Conservation (phyloP, 2,888 invertebrate species). For the Drosophila borborema region DNA sequence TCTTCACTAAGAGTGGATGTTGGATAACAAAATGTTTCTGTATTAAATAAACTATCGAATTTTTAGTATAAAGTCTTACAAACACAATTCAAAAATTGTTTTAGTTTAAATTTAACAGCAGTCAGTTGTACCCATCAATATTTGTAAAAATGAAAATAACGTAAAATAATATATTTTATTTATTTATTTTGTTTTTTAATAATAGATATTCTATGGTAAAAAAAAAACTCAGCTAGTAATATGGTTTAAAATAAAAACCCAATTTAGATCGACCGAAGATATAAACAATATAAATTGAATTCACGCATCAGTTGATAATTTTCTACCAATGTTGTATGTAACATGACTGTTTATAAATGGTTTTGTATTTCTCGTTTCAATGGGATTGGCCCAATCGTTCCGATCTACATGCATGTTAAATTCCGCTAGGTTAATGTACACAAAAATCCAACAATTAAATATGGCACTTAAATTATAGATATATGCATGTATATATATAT, state of each 20-base stretch:
- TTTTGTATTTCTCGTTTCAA: neutral
- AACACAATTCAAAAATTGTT: too few species aligned
- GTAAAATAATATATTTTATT: neutral
- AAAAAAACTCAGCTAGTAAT: neutral
- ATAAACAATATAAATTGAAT: neutral
- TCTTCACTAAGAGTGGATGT: neutral
- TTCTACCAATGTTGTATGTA: neutral
- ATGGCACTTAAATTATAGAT: slow-evolving; percentile 14
- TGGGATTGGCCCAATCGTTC: slow-evolving; percentile 13
- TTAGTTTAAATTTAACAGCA: too few species aligned
- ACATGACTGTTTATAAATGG: neutral
- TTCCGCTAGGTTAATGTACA: slow-evolving; percentile 9
- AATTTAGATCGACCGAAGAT: neutral
- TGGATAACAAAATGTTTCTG: too few species aligned
- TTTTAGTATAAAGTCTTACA: too few species aligned
- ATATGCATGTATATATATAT: slow-evolving; percentile 30
- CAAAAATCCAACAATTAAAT: slow-evolving; percentile 48
- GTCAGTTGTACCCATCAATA: too few species aligned
- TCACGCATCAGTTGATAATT: neutral
- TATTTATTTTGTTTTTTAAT: neutral
- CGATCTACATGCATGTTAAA: slow-evolving; percentile 43
- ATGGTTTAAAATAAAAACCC: neutral
- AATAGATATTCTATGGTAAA: neutral
- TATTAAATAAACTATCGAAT: too few species aligned
- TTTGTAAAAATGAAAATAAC: neutral